Evolutionary conservation across 2,797 vertebrate genomes (phyloP).

Genomic region (Pipistrellus pygmaeus): DNA sequence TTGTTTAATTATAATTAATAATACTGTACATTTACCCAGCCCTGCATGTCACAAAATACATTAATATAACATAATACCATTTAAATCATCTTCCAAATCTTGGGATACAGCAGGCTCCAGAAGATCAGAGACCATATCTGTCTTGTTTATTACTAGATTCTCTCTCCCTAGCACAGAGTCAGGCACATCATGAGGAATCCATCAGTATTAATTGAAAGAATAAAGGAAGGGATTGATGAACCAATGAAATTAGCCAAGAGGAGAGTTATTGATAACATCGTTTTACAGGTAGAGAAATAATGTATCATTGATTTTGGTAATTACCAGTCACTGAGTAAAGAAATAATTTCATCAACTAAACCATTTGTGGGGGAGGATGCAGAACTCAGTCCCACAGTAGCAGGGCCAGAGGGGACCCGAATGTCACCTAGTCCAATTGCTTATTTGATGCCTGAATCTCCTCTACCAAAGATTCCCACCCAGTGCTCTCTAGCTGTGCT

Average conservation of each 20-base stretch:
- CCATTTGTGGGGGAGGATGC: not conserved
- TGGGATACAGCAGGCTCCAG: not conserved
- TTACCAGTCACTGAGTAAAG: not conserved
- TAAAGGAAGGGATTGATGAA: not conserved
- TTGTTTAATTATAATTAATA: not conserved
- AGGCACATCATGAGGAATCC: too few species aligned
- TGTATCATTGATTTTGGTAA: not conserved
- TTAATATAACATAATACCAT: not conserved
- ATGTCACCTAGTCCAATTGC: too few species aligned
- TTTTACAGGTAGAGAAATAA: conserved; percentile 7
- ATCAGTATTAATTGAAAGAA: not conserved
- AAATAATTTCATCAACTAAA: conserved; percentile 14
- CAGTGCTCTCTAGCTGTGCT: too few species aligned
- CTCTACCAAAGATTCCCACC: too few species aligned
- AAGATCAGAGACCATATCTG: not conserved
- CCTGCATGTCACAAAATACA: not conserved
- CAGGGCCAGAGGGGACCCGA: too few species aligned
- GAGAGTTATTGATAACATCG: not conserved
- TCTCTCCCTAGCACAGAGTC: not conserved
- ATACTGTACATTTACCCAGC: not conserved
- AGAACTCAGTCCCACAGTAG: too few species aligned
- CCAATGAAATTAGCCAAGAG: not conserved
- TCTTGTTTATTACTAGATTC: not conserved
- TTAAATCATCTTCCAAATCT: not conserved
- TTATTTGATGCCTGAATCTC: too few species aligned